Evolutionary conservation across 2,888 invertebrate species (phyloP).

Genomic region (Agrilus cyanescens): DNA sequence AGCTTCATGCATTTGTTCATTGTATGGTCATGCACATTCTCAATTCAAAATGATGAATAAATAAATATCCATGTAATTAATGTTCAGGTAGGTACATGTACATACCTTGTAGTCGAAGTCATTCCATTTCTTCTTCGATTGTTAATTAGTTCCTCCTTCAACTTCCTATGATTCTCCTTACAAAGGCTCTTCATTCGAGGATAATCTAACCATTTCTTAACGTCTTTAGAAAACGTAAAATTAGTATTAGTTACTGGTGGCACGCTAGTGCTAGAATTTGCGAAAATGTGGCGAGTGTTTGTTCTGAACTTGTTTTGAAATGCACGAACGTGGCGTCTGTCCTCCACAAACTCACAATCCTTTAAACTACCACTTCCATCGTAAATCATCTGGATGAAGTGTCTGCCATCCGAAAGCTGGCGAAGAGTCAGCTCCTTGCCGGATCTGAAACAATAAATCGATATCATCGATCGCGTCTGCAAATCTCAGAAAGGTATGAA

Average conservation of each 20-base stretch:
- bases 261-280: constrained; percentile 16
- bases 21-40: no score
- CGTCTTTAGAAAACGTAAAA: constrained; percentile 43
- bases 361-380: constrained; percentile 44
- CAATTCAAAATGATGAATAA: no score
- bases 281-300: constrained; percentile 37
- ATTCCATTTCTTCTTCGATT: constrained; percentile 6
- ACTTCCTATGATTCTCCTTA: constrained; percentile 31
- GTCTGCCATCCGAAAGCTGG: constrained; percentile 55
- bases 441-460: constrained; percentile 19
- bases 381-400: constrained; percentile 59
- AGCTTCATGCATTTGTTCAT: no score
- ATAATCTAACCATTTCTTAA: constrained; percentile 47
- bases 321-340: constrained; percentile 39
- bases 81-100: no score
- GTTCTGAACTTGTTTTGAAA: constrained; percentile 47
- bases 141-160: constrained; percentile 18
- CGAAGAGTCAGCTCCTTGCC: constrained; percentile 48
- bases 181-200: constrained; percentile 46
- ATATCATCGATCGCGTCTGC: no score
- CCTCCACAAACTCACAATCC: constrained; percentile 57
- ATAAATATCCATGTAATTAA: no score
- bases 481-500: no score
- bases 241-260: constrained; percentile 34
- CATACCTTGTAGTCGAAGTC: no score